Percentiles rank a stretch among this genome's conserved stretches.
Evolutionary conservation across 2,113 vertebrate species (phyloP).

Genomic region (Eonycteris spelaea): DNA sequence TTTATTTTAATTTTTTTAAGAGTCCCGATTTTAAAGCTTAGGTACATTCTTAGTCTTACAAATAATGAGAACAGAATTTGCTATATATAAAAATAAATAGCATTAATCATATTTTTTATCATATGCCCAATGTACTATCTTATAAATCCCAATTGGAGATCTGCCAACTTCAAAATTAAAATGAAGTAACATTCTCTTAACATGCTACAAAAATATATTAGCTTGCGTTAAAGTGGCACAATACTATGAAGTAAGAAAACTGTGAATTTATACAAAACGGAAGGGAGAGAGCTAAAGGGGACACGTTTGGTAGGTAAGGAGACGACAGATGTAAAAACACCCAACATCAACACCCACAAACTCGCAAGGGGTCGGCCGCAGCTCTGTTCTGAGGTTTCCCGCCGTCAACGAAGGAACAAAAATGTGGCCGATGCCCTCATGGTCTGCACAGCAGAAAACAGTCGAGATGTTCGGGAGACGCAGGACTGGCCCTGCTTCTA

Average conservation of each 20-base stretch:
- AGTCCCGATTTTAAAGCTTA: not conserved
- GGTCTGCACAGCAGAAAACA: not conserved
- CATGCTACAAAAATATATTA: not conserved
- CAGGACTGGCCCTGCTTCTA: no score
- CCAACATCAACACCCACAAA: not conserved
- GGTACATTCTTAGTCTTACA: not conserved
- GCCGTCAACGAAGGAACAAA: no score
- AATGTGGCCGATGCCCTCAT: no score
- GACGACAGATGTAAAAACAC: not conserved
- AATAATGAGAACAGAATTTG: not conserved
- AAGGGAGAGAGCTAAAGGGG: not conserved
- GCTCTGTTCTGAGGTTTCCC: not conserved
- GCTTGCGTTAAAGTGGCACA: not conserved
- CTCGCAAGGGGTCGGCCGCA: not conserved
- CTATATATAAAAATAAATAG: not conserved
- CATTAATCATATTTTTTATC: not conserved
- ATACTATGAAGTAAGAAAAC: not conserved
- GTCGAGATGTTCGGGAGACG: not conserved
- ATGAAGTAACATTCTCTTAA: not conserved
- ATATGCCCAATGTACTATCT: not conserved
- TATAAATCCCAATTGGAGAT: not conserved
- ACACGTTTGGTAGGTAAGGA: not conserved
- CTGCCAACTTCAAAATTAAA: not conserved
- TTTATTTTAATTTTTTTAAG: not conserved
- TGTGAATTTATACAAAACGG: not conserved